These are phyloP conservation scores for Sylvicola fuscatus DNA, from an alignment of 2,888 invertebrate genomes.

Conservation along the genomic window DNA sequence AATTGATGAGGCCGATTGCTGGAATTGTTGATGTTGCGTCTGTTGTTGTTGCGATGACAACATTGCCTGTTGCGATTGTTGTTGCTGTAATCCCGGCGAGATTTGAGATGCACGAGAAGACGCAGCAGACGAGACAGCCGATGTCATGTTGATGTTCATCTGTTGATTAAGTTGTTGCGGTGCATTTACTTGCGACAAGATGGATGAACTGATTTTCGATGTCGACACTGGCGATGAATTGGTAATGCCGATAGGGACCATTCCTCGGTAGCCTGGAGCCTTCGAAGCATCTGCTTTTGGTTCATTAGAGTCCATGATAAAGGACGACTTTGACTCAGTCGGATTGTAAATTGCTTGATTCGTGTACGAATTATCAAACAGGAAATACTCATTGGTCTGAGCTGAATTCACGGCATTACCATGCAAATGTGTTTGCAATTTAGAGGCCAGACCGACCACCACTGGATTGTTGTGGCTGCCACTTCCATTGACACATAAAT, in stretches of 20 bases:
- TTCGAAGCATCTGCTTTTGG: slow-evolving; percentile 65
- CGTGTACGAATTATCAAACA: slow-evolving; percentile 55
- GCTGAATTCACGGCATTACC: slow-evolving; percentile 1
- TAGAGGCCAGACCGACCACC: too few relatives aligned
- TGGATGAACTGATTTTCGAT: too few relatives aligned
- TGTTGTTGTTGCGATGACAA: slow-evolving; percentile 7
- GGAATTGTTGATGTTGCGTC: slow-evolving; percentile 5
- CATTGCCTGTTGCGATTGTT: slow-evolving; percentile 6
- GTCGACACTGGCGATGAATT: too few relatives aligned
- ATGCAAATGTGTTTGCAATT: slow-evolving; percentile 3
- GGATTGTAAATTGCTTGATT: slow-evolving; percentile 29
- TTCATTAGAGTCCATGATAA: slow-evolving; percentile 18
- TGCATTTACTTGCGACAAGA: slow-evolving; percentile 5
- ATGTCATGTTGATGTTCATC: slow-evolving; percentile 7
- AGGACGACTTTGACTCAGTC: slow-evolving; percentile 18
- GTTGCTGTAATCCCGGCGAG: slow-evolving; percentile 6
- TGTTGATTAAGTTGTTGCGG: slow-evolving; percentile 11
- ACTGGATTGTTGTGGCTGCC: too few relatives aligned
- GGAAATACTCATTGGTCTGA: slow-evolving; percentile 54
- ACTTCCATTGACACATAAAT: neutral
- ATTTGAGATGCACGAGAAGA: slow-evolving; percentile 4
- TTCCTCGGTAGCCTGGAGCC: slow-evolving; percentile 77
- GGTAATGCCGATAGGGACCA: too few relatives aligned
- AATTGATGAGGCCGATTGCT: too few relatives aligned
- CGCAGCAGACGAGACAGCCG: slow-evolving; percentile 8